Evolutionary conservation across 1,140 invertebrate genomes (phyloP).

Genomic region (Tetramorium alpestre): DNA sequence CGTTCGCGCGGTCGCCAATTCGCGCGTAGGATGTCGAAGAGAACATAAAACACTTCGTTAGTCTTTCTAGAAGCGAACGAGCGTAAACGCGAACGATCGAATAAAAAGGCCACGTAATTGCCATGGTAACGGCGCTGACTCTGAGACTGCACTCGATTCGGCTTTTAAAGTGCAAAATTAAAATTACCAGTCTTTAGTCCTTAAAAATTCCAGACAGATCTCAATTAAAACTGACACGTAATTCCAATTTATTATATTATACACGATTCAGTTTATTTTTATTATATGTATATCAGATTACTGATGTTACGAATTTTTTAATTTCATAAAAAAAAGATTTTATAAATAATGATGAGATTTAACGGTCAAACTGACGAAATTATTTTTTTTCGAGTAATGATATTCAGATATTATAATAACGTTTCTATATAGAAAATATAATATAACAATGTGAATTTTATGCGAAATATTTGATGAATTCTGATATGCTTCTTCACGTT

Average conservation of each 20-base stretch:
- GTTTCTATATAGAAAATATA: not conserved
- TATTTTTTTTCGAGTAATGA: not conserved
- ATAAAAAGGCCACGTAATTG: constrained; percentile 54
- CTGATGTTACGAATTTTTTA: not conserved
- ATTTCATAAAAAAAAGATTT: not conserved
- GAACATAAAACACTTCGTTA: constrained; percentile 62
- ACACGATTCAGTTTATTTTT: not conserved
- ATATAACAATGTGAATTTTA: not conserved
- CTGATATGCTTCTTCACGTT: constrained; percentile 14
- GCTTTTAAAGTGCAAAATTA: constrained; percentile 14
- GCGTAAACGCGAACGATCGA: constrained; percentile 49
- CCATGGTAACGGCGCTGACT: constrained; percentile 54
- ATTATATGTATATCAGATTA: too few relatives aligned
- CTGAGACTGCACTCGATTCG: constrained; percentile 32
- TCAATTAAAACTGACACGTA: not conserved
- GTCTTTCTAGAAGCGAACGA: constrained; percentile 43
- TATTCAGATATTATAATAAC: not conserved
- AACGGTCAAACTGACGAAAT: not conserved
- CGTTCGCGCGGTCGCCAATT: constrained; percentile 15
- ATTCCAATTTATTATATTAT: not conserved
- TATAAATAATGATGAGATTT: not conserved
- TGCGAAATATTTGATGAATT: constrained; percentile 16
- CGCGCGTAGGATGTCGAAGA: not conserved
- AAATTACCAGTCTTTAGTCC: constrained; percentile 18
- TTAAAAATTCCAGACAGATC: not conserved